Evolutionary conservation across 2,113 vertebrate species (phyloP).

Genomic region (Galemys pyrenaicus): DNA sequence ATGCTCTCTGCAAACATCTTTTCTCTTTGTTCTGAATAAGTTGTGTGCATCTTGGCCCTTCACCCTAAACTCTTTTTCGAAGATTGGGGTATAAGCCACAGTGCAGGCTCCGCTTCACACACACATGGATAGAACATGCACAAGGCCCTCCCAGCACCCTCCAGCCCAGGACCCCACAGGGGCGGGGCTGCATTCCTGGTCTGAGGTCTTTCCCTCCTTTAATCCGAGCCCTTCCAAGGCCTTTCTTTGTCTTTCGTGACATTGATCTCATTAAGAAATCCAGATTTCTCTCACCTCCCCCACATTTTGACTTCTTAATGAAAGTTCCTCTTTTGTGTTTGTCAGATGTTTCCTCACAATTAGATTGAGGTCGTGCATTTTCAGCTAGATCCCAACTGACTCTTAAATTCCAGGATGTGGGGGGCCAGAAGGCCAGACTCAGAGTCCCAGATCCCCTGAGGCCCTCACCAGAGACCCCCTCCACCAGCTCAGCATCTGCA

Average conservation of each 20-base stretch:
- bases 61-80: neutral
- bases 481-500: neutral
- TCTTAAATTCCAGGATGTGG: neutral
- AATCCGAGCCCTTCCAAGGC: neutral
- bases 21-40: neutral
- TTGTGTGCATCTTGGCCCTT: neutral
- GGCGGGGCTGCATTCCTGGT: neutral
- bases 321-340: constrained; percentile 50
- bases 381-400: neutral
- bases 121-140: neutral
- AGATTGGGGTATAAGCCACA: neutral
- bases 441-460: neutral
- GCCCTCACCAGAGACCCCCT: neutral
- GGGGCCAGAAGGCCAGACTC: neutral
- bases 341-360: neutral
- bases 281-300: neutral
- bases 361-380: neutral
- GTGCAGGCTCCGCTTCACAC: no score
- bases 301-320: neutral
- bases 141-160: neutral
- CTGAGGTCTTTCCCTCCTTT: neutral
- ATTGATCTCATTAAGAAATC: neutral
- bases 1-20: neutral
- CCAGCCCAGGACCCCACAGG: neutral
- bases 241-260: neutral